Percentiles rank a stretch among this genome's conserved stretches.
Evolutionary conservation across 2,888 invertebrate genomes (phyloP).

Genomic region (Heliconius cydno): DNA sequence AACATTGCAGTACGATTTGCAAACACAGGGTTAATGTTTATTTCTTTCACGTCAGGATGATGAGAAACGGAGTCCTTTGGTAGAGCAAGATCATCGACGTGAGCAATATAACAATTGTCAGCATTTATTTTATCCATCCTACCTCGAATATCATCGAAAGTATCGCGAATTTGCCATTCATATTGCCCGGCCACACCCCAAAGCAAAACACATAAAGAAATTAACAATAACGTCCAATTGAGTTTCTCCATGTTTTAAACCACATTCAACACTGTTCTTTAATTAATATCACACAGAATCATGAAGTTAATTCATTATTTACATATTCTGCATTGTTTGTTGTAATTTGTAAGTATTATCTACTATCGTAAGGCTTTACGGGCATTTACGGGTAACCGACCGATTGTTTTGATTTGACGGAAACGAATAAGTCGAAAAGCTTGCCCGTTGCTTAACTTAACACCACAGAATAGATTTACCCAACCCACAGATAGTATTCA

Average conservation of each 20-base stretch:
- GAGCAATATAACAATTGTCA: conserved; percentile 95
- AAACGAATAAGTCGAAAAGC: not conserved
- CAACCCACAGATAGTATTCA: too few relatives aligned
- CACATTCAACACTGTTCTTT: conserved; percentile 38
- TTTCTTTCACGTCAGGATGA: conserved; percentile 95
- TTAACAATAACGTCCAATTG: conserved; percentile 62
- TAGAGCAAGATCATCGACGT: conserved; percentile 91
- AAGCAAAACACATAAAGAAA: conserved; percentile 72
- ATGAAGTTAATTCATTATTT: conserved; percentile 26
- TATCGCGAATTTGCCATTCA: conserved; percentile 95
- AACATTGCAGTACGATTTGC: conserved; percentile 96
- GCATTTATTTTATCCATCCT: conserved; percentile 92
- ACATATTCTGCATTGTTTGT: conserved; percentile 27
- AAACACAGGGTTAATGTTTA: conserved; percentile 96
- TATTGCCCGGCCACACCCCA: conserved; percentile 92
- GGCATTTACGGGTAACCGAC: conserved; percentile 28
- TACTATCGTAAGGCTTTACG: not conserved
- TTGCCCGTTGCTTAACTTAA: conserved; percentile 6
- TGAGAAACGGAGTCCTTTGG: conserved; percentile 94
- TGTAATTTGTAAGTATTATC: not conserved
- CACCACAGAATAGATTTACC: not conserved
- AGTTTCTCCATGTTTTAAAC: conserved; percentile 67
- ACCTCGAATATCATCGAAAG: conserved; percentile 93
- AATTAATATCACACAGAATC: conserved; percentile 7
- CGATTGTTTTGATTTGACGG: conserved; percentile 23